Evolutionary conservation across 2,797 vertebrate genomes (phyloP), one percentile per base, ranked within the genome.

Genomic region (Macropodus opercularis): DNA sequence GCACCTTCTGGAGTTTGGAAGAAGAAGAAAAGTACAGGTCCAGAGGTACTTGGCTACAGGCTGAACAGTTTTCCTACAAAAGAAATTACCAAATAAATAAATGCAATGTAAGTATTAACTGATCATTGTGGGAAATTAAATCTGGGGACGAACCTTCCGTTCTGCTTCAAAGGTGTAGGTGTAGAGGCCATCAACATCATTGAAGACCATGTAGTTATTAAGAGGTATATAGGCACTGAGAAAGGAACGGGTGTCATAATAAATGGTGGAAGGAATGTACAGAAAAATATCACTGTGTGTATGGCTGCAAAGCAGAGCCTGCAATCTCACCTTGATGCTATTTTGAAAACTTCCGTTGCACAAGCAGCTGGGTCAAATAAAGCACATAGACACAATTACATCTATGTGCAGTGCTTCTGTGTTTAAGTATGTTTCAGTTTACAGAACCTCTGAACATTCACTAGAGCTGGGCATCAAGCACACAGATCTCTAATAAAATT

Each of bases 201-300:
- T 97, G 74, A 97, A 97, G 24, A 96, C 93, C 92, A 97, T 89
- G 82, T 96, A 97, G 85, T 97, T 98, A 86, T 94, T 96, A 50
- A 97, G 91, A 73, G 94, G 93, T 86, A 94, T 87, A 50, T 94
- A 97, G 41, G 94, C 93, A 80, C 95, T 97, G 85, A 4, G 38
- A 22, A 57, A 3, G 17, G 9, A 52, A 68, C 63, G 36, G 6
- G 26, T 43, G 22, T 49, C 4, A 47, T 50, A 34, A 52, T 22
- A 44, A 47, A 59, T 7, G 1, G 0, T 17, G 15, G 44, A 21
- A 17, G 11, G 7, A 13, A 36, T 1, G 0, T 4, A 15, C 23
- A 32, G 22, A n/a, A 15, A 64, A 36, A 0, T n/a, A 13, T 47
- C 2, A 23, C 12, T 76, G 42, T 66, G 51, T 50, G 22, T 19